These are phyloP conservation scores for Dicentrarchus labrax DNA, from an alignment of 2,113 vertebrate species.

Conservation along the genomic window DNA sequence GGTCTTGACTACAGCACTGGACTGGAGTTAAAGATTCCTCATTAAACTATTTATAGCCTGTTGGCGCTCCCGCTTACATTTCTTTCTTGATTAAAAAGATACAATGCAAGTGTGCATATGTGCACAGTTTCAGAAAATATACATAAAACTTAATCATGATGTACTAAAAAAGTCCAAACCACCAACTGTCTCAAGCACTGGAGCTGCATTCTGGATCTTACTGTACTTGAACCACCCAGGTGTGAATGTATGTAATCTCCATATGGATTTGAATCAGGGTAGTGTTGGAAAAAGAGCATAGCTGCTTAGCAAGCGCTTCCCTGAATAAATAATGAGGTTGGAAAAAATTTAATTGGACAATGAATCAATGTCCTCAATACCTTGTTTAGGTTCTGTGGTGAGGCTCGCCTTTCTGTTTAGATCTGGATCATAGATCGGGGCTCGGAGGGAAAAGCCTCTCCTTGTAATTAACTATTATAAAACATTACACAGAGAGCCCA, in stretches of 20 bases:
- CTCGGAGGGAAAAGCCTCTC: constrained; percentile 54
- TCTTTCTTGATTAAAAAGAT: background rate
- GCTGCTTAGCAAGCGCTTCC: constrained; percentile 8
- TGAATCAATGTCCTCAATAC: constrained; percentile 55
- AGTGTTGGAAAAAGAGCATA: constrained; percentile 20
- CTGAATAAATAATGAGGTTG: constrained; percentile 60
- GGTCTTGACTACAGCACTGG: too few species aligned
- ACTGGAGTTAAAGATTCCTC: too few species aligned
- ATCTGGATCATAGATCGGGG: constrained; percentile 65
- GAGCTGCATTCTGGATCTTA: constrained; percentile 14
- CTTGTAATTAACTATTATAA: constrained; percentile 74
- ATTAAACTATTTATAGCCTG: too few species aligned
- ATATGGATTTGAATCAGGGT: constrained; percentile 35
- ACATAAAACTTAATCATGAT: background rate
- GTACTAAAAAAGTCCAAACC: background rate
- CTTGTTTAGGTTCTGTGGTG: constrained; percentile 65
- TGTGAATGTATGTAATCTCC: constrained; percentile 24
- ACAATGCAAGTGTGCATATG: background rate
- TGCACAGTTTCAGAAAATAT: background rate
- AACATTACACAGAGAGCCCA: constrained; percentile 62
- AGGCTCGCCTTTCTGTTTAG: constrained; percentile 60
- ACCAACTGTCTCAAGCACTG: background rate
- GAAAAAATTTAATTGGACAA: constrained; percentile 52
- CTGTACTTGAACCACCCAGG: constrained; percentile 14
- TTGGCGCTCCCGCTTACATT: background rate